Percentiles rank a stretch among this genome's conserved stretches.
These are phyloP conservation scores for Notothenia coriiceps DNA, from an alignment of 2,113 vertebrate species.

Conservation along the genomic window DNA sequence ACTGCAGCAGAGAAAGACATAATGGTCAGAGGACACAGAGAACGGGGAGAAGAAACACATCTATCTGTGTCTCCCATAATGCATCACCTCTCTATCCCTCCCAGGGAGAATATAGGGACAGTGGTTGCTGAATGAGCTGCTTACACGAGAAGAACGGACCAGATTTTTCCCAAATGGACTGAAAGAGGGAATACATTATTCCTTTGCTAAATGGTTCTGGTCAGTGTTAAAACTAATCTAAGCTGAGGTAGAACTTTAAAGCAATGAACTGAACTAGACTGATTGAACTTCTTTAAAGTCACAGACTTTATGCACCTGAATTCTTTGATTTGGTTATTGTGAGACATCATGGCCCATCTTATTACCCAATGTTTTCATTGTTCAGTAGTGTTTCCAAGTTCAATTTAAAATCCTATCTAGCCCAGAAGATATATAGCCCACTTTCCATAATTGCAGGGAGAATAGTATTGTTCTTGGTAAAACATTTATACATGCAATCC, in stretches of 20 bases:
- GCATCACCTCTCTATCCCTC: constrained; percentile 43
- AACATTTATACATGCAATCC: too few species aligned
- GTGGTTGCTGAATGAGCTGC: constrained; percentile 48
- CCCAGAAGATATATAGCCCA: too few species aligned
- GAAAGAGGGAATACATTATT: constrained; percentile 32
- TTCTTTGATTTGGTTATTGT: neutral
- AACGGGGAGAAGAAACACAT: constrained; percentile 35
- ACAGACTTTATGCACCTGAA: constrained; percentile 5
- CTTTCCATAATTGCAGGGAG: too few species aligned
- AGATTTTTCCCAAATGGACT: constrained; percentile 30
- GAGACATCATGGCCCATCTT: constrained; percentile 2
- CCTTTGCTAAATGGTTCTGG: constrained; percentile 47
- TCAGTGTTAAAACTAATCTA: constrained; percentile 45
- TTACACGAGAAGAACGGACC: constrained; percentile 31
- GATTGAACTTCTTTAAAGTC: constrained; percentile 6
- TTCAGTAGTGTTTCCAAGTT: too few species aligned
- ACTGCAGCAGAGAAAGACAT: constrained; percentile 37
- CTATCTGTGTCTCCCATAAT: constrained; percentile 37
- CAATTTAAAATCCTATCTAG: too few species aligned
- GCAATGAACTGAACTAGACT: neutral
- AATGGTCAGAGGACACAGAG: constrained; percentile 3
- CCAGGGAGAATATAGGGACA: constrained; percentile 22
- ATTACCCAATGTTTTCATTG: neutral
- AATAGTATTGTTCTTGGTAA: too few species aligned
- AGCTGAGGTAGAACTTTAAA: constrained; percentile 37